phyloP scores from a whole-genome alignment of 1,140 invertebrate genomes.

The Brevipalpus yothersi region DNA sequence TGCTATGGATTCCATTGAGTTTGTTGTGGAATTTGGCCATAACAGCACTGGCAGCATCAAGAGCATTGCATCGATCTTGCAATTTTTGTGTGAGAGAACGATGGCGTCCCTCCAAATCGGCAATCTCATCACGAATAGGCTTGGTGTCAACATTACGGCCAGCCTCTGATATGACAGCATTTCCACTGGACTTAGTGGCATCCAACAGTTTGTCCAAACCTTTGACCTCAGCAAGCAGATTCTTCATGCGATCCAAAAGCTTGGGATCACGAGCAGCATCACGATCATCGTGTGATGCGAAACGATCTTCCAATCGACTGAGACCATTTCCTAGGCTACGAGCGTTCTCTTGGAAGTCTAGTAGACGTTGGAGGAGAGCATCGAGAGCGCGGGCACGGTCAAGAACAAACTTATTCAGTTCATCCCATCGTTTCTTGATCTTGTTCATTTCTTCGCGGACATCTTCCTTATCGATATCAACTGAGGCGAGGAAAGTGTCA shows the following conservation, averaged over 20 bases:
- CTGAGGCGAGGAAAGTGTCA: too few relatives aligned
- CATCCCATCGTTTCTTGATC: slow-evolving; percentile 68
- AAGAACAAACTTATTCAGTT: slow-evolving; percentile 42
- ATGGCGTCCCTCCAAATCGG: slow-evolving; percentile 46
- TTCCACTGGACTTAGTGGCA: slow-evolving; percentile 36
- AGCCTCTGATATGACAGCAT: slow-evolving; percentile 43
- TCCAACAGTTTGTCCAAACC: slow-evolving; percentile 49
- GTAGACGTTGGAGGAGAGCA: slow-evolving; percentile 47
- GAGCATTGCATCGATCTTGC: slow-evolving; percentile 45
- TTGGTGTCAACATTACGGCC: slow-evolving; percentile 33
- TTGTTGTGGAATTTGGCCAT: slow-evolving; percentile 55
- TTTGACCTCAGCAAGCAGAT: slow-evolving; percentile 28
- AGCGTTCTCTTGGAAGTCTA: slow-evolving; percentile 59
- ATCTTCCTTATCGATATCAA: slow-evolving; percentile 23
- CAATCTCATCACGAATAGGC: slow-evolving; percentile 48
- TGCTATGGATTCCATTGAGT: slow-evolving; percentile 43
- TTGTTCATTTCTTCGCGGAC: slow-evolving; percentile 44
- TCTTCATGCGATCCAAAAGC: slow-evolving; percentile 49
- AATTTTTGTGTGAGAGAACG: slow-evolving; percentile 46
- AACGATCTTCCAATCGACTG: slow-evolving; percentile 59
- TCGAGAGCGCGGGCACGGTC: slow-evolving; percentile 50
- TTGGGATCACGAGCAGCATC: slow-evolving; percentile 56
- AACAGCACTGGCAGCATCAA: slow-evolving; percentile 63
- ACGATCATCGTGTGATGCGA: slow-evolving; percentile 33
- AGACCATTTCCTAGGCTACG: slow-evolving; percentile 53